These are phyloP conservation scores for Phragmatobia fuliginosa DNA, from an alignment of 2,888 invertebrate genomes.

Conservation along the genomic window DNA sequence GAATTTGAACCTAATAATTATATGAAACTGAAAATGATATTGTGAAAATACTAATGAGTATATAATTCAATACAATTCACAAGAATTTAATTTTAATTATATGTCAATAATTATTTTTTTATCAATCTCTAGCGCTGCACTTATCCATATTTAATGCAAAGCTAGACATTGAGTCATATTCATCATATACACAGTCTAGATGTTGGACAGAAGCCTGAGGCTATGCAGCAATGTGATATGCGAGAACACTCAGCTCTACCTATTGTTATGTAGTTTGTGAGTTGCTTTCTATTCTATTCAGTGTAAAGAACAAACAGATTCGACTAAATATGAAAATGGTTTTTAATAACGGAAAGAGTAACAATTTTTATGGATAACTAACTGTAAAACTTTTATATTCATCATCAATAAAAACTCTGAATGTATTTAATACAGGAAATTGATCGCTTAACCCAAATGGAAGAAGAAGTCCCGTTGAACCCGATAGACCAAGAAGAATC, in stretches of 20 bases:
- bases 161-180: not conserved
- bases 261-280: not conserved
- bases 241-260: not conserved
- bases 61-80: too few relatives aligned
- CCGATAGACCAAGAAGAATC: conserved; percentile 52
- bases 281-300: not conserved
- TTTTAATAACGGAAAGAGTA: not conserved
- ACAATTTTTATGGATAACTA: not conserved
- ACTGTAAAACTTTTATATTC: too few relatives aligned
- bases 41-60: too few relatives aligned
- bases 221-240: not conserved
- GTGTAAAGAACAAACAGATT: not conserved
- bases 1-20: too few relatives aligned
- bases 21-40: too few relatives aligned
- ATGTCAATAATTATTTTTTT: not conserved
- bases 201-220: not conserved
- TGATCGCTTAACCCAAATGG: conserved; percentile 63
- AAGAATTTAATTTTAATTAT: too few relatives aligned
- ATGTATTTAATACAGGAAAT: conserved; percentile 60
- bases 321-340: not conserved
- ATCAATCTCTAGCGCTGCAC: not conserved
- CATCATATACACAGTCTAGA: not conserved
- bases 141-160: not conserved
- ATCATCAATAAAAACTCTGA: not conserved
- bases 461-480: conserved; percentile 46